Percentiles rank a stretch among this genome's conserved stretches.
phyloP scores from a whole-genome alignment of 2,113 vertebrate genomes.

The Cnemophilus loriae region DNA sequence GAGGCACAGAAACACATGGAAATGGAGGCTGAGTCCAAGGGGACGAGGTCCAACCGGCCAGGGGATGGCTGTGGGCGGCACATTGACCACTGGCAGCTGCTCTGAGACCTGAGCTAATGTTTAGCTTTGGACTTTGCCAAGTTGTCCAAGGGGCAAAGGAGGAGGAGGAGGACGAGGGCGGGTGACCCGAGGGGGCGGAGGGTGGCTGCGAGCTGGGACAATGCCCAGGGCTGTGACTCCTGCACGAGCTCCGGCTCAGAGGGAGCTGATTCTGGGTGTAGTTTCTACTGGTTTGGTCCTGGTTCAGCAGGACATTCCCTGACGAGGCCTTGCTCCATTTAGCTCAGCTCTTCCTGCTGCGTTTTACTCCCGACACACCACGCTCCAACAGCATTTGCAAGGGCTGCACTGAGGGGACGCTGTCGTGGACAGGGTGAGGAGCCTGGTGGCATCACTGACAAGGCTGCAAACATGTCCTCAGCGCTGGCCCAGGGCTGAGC shows the following conservation, averaged over 20 bases:
- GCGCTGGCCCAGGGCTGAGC: not conserved
- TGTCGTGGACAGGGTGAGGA: rapidly evolving
- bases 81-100: not conserved
- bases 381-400: not conserved
- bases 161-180: not conserved
- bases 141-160: not conserved
- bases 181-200: rapidly evolving
- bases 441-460: not conserved
- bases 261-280: not conserved
- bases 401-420: not conserved
- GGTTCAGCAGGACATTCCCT: not conserved
- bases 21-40: not conserved
- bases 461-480: not conserved
- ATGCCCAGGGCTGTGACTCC: not conserved
- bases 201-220: rapidly evolving
- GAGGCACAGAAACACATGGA: rapidly evolving
- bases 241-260: rapidly evolving
- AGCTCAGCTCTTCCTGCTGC: not conserved
- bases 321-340: not conserved
- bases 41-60: not conserved
- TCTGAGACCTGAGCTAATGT: constrained; percentile 5
- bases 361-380: rapidly evolving
- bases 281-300: not conserved
- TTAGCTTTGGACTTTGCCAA: constrained; percentile 43
- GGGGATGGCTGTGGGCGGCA: rapidly evolving